Evolutionary conservation across 2,113 vertebrate genomes (phyloP).

Genomic region (Fulmarus glacialis): DNA sequence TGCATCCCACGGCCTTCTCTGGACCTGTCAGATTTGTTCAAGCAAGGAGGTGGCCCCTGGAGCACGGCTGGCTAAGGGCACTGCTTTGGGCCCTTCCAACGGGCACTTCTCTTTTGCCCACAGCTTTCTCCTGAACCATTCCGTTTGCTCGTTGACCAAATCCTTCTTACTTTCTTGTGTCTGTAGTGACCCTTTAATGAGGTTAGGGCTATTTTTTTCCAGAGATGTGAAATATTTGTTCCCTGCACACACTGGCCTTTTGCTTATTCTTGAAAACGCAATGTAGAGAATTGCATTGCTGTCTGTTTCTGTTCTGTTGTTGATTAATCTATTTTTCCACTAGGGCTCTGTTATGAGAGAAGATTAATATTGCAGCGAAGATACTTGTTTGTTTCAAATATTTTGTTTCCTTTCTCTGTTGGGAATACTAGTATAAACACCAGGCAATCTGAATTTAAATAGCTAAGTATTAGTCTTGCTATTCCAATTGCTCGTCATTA

Average conservation of each 20-base stretch:
- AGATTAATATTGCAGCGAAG: conserved; percentile 60
- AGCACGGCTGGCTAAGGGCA: rapidly evolving
- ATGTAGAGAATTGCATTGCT: background rate
- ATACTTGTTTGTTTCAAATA: conserved; percentile 71
- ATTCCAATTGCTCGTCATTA: conserved; percentile 68
- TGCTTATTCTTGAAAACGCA: background rate
- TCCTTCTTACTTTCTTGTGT: background rate
- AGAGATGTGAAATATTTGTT: background rate
- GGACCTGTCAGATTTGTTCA: background rate
- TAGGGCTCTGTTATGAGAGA: conserved; percentile 39
- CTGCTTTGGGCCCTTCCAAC: background rate
- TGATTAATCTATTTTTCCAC: conserved; percentile 58
- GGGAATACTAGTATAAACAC: conserved; percentile 69
- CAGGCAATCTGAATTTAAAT: conserved; percentile 73
- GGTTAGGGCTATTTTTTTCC: background rate
- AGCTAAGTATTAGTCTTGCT: conserved; percentile 63
- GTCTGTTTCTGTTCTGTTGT: conserved; percentile 15
- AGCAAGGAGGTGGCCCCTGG: too few species aligned
- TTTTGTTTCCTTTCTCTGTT: conserved; percentile 61
- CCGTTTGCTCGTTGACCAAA: background rate
- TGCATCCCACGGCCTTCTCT: background rate
- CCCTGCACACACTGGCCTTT: background rate
- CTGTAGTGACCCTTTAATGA: background rate
- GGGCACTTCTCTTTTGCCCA: background rate
- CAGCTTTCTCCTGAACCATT: background rate